Percentiles rank a stretch among this genome's conserved stretches.
Evolutionary conservation across 2,113 vertebrate species (phyloP).

Genomic region (Melierax canorus): DNA sequence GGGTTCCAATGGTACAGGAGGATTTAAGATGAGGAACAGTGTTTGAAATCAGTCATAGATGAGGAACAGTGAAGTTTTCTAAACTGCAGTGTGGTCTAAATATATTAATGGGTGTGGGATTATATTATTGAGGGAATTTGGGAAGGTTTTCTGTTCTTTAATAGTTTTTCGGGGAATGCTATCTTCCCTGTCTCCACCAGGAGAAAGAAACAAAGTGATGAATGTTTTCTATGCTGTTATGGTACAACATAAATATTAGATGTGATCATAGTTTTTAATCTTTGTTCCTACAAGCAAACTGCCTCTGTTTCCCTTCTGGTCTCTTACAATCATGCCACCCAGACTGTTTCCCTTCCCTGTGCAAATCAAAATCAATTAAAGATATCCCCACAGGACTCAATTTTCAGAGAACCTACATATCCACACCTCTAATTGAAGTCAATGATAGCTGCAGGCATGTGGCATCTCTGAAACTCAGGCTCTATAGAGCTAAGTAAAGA

Average conservation of each 20-base stretch:
- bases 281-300: neutral
- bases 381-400: neutral
- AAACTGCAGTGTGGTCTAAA: neutral
- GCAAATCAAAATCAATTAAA: conserved; percentile 57
- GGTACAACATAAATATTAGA: neutral
- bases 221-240: neutral
- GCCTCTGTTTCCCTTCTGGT: neutral
- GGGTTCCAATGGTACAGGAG: neutral
- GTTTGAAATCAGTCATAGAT: neutral
- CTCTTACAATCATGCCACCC: conserved; percentile 14
- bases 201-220: neutral
- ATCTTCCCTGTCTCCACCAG: neutral
- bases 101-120: neutral
- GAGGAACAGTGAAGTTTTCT: neutral
- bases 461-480: conserved; percentile 22
- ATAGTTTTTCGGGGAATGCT: neutral
- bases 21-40: neutral
- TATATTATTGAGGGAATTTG: neutral
- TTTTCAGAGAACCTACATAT: conserved; percentile 39
- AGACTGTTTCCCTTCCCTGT: conserved; percentile 44
- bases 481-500: conserved; percentile 39
- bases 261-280: neutral
- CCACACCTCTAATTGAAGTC: conserved; percentile 45
- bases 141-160: neutral
- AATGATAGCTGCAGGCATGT: conserved; percentile 36